Conservation (phyloP, 2,113 vertebrate genomes). For the Labrus mixtus region DNA sequence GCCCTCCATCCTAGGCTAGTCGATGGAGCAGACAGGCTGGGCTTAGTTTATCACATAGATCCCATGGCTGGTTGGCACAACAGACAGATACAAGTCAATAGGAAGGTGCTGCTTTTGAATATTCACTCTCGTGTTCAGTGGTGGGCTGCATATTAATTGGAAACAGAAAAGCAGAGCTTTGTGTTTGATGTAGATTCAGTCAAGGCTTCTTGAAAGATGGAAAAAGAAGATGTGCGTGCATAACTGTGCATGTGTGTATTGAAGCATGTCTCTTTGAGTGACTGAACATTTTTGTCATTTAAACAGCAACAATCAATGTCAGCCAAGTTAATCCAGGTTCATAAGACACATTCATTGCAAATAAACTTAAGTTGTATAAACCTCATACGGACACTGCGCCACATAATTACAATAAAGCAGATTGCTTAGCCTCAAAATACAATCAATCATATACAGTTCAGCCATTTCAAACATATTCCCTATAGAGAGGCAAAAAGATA, state of each 20-base stretch:
- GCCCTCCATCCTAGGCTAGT: constrained; percentile 75
- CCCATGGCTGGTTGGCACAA: constrained; percentile 54
- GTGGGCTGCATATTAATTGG: constrained; percentile 63
- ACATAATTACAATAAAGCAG: constrained; percentile 77
- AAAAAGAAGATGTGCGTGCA: not conserved
- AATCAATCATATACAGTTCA: constrained; percentile 76
- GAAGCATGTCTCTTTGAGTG: constrained; percentile 29
- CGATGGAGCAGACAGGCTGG: constrained; percentile 75
- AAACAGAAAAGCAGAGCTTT: constrained; percentile 22
- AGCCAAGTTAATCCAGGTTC: constrained; percentile 37
- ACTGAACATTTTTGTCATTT: constrained; percentile 50
- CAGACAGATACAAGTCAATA: constrained; percentile 77
- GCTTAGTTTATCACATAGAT: constrained; percentile 78
- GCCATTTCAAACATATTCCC: constrained; percentile 76
- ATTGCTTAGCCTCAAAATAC: constrained; percentile 75
- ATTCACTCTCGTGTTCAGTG: constrained; percentile 65
- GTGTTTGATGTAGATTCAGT: constrained; percentile 24
- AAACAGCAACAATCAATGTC: constrained; percentile 50
- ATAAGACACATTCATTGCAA: constrained; percentile 49
- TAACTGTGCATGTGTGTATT: not conserved
- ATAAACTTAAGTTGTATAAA: constrained; percentile 62
- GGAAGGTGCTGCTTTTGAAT: constrained; percentile 68
- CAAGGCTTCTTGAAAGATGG: constrained; percentile 18
- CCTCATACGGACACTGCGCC: constrained; percentile 66
- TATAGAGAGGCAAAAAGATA: constrained; percentile 80